phyloP scores from a whole-genome alignment of 2,888 invertebrate genomes.

The Drosophila differens region DNA sequence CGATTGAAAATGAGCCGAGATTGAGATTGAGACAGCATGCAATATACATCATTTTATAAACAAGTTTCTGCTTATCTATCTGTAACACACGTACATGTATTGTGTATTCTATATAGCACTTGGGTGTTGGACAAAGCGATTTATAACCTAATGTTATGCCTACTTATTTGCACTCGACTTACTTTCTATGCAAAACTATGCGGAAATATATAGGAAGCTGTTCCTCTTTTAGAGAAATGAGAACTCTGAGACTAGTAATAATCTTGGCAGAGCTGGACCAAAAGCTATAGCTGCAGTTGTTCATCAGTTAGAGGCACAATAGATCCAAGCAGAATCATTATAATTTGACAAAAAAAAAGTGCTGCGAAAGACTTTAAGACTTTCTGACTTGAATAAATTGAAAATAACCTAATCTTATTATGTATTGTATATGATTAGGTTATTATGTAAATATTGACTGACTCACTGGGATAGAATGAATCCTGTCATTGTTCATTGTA shows the following conservation, averaged over 20 bases:
- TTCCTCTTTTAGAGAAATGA: not conserved
- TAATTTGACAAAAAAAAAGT: not conserved
- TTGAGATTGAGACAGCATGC: conserved; percentile 37
- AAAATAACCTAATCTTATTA: not conserved
- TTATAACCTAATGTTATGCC: not conserved
- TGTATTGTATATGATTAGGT: not conserved
- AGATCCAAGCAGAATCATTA: too few species aligned
- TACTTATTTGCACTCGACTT: not conserved
- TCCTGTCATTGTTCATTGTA: not conserved
- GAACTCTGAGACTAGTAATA: not conserved
- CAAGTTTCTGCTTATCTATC: conserved; percentile 12
- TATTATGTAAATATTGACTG: not conserved
- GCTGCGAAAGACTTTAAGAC: not conserved
- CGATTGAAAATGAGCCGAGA: conserved; percentile 56
- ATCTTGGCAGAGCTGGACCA: not conserved
- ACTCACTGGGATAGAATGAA: not conserved
- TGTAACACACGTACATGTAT: not conserved
- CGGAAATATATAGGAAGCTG: not conserved
- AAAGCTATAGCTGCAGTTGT: too few species aligned
- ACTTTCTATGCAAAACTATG: not conserved
- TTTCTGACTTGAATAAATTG: not conserved
- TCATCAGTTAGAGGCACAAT: not conserved
- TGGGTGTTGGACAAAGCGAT: not conserved
- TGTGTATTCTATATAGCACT: not conserved
- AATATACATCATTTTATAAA: conserved; percentile 28